These are phyloP conservation scores for Tenthredo distinguenda DNA, from an alignment of 2,888 invertebrate species.

Conservation along the genomic window DNA sequence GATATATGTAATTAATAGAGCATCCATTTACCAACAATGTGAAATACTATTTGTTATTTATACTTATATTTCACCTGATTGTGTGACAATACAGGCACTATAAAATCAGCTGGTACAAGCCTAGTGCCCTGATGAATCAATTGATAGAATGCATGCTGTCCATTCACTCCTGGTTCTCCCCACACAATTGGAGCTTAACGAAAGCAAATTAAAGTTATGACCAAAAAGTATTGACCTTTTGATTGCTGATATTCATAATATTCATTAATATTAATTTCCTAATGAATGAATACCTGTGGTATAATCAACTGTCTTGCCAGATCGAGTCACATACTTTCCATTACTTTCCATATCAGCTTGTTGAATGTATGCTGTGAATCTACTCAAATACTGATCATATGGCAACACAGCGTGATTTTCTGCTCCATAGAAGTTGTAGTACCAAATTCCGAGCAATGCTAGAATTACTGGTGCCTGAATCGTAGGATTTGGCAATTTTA, in stretches of 20 bases:
- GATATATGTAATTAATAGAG: neutral
- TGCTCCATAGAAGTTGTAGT: constrained; percentile 95
- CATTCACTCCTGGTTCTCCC: constrained; percentile 99
- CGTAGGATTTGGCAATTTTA: constrained; percentile 53
- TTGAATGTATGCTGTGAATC: constrained; percentile 99
- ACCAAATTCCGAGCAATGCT: constrained; percentile 96
- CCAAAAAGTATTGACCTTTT: neutral
- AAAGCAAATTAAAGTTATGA: constrained; percentile 53
- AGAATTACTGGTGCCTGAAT: constrained; percentile 94
- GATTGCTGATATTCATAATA: neutral
- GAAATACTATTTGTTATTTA: neutral
- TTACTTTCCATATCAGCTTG: constrained; percentile 99
- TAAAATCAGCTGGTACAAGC: constrained; percentile 97
- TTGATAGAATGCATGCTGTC: constrained; percentile 99
- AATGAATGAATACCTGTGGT: constrained; percentile 76
- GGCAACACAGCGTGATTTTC: constrained; percentile 98
- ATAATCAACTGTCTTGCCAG: constrained; percentile 81
- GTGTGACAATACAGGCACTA: constrained; percentile 95
- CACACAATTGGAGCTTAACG: constrained; percentile 80
- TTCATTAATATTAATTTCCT: neutral
- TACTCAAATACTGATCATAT: constrained; percentile 98
- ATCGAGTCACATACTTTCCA: constrained; percentile 94
- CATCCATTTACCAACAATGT: neutral
- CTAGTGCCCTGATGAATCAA: constrained; percentile 97
- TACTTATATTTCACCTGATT: constrained; percentile 80